These are phyloP conservation scores for Mionectes macconnelli DNA, from an alignment of 2,113 vertebrate species.

Conservation along the genomic window DNA sequence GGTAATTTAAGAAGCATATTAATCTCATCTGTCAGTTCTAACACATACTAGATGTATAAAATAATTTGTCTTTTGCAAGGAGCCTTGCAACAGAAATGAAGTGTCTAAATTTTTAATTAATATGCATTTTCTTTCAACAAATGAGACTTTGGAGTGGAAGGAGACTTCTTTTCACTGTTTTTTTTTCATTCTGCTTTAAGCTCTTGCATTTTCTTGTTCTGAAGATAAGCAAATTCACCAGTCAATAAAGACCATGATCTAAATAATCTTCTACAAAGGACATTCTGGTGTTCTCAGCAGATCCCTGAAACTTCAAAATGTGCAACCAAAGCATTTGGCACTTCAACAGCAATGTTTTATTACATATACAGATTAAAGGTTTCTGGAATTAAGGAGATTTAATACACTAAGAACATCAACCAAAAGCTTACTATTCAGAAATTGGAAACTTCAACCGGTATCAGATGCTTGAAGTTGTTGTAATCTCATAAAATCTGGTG, in stretches of 20 bases:
- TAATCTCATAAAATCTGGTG: background rate
- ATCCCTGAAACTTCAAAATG: background rate
- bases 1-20: conserved; percentile 82
- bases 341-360: background rate
- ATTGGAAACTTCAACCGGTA: background rate
- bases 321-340: conserved; percentile 6
- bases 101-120: conserved; percentile 74
- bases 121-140: conserved; percentile 61
- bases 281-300: background rate
- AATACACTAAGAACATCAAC: background rate
- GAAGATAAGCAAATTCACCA: conserved; percentile 37
- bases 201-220: background rate
- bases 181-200: background rate
- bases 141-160: background rate
- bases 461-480: background rate
- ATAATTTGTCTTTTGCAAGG: conserved; percentile 74
- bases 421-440: background rate
- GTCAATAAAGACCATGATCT: conserved; percentile 23
- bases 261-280: conserved; percentile 43
- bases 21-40: conserved; percentile 78
- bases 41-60: conserved; percentile 76
- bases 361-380: background rate
- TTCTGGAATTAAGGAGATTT: conserved; percentile 1
- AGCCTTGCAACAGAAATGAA: conserved; percentile 72
- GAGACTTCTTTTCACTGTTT: background rate